phyloP scores from a whole-genome alignment of 2,113 vertebrate species.

The Crotalus viridis region DNA sequence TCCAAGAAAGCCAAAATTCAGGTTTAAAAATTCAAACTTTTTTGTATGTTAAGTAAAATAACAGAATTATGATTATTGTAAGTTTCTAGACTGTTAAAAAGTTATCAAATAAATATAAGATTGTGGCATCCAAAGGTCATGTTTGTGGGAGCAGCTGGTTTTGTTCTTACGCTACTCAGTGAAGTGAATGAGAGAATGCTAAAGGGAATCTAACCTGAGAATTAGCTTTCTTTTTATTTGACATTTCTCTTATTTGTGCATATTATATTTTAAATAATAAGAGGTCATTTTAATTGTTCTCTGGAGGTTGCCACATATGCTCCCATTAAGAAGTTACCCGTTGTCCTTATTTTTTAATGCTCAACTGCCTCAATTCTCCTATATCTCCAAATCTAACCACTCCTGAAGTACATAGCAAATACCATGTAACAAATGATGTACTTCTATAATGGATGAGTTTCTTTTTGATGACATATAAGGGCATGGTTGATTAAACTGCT shows the following conservation, averaged over 20 bases:
- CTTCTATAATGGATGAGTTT: slow-evolving; percentile 5
- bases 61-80: neutral
- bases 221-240: slow-evolving; percentile 52
- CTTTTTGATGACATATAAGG: slow-evolving; percentile 19
- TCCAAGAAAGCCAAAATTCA: too few relatives aligned
- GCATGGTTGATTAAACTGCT: slow-evolving; percentile 9
- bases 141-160: neutral
- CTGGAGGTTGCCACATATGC: slow-evolving; percentile 31
- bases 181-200: neutral
- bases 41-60: slow-evolving; percentile 24
- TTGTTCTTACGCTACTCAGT: neutral
- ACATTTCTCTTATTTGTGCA: neutral
- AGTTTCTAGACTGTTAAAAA: neutral
- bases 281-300: slow-evolving; percentile 6
- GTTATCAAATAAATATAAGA: neutral
- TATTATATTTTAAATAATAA: neutral
- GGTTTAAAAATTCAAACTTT: too few relatives aligned
- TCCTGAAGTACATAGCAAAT: slow-evolving; percentile 12
- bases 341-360: slow-evolving; percentile 12
- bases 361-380: slow-evolving; percentile 21
- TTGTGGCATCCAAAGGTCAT: neutral
- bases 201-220: slow-evolving; percentile 27
- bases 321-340: slow-evolving; percentile 43
- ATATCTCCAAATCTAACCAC: slow-evolving; percentile 11
- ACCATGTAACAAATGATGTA: too few relatives aligned